These are phyloP conservation scores for Cinara cedri DNA, from an alignment of 2,888 invertebrate species.

Conservation along the genomic window DNA sequence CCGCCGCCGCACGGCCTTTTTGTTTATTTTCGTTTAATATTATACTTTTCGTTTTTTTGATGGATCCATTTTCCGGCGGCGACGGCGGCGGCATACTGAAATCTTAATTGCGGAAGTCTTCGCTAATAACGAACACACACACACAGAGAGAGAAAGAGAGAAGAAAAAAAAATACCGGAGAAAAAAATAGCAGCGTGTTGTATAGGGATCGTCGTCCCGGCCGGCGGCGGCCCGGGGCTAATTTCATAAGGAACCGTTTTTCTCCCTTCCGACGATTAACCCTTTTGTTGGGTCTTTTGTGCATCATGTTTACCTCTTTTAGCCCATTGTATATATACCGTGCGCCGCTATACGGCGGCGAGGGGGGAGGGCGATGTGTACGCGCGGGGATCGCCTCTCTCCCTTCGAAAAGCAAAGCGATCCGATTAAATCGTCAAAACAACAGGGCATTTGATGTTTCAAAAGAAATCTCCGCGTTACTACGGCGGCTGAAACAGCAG, in stretches of 20 bases:
- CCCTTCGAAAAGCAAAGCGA: conserved; percentile 42
- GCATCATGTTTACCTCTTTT: conserved; percentile 44
- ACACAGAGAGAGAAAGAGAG: neutral
- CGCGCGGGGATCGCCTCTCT: neutral
- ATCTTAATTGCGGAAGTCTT: conserved; percentile 53
- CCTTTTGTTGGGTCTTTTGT: conserved; percentile 52
- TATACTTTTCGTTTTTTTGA: too few relatives aligned
- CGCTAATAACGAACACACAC: conserved; percentile 24
- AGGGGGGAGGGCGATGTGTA: neutral
- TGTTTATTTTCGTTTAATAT: conserved; percentile 1
- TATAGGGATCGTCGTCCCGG: conserved; percentile 14
- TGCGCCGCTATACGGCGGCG: too few relatives aligned
- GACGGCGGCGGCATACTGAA: neutral
- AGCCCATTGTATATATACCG: conserved; percentile 40
- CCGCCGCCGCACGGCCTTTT: too few relatives aligned
- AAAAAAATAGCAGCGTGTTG: neutral
- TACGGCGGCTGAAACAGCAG: neutral
- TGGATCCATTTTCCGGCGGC: conserved; percentile 33
- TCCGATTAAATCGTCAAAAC: conserved; percentile 57
- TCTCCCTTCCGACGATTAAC: conserved; percentile 54
- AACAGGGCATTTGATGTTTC: conserved; percentile 51
- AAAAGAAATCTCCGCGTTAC: conserved; percentile 52
- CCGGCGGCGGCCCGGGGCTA: conserved; percentile 23
- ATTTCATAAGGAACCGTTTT: conserved; percentile 54
- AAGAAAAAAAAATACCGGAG: neutral